A percentile compares a stretch with the other conserved stretches of the same genome.
Conservation (phyloP, 2,113 vertebrate genomes). For the Hippocampus zosterae region DNA sequence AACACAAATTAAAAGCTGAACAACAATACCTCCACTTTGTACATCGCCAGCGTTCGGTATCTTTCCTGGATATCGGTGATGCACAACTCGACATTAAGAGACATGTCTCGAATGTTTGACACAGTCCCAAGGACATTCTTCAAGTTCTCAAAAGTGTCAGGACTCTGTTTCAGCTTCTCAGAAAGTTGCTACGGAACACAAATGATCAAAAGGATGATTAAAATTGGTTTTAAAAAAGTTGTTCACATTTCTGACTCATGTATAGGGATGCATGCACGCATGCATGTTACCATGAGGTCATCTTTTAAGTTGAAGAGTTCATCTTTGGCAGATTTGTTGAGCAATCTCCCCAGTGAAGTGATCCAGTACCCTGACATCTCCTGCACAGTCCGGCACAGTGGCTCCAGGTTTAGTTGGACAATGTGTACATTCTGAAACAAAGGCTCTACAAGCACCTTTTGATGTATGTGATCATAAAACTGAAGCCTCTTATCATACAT, state of each 20-base stretch:
- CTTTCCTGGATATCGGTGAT: conserved; percentile 80
- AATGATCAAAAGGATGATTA: neutral
- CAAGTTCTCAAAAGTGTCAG: conserved; percentile 79
- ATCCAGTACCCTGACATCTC: conserved; percentile 80
- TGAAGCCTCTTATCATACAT: conserved; percentile 85
- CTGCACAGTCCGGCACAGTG: conserved; percentile 72
- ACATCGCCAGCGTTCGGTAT: conserved; percentile 84
- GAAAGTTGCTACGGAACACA: conserved; percentile 66
- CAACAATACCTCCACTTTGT: conserved; percentile 75
- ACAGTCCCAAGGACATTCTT: conserved; percentile 84
- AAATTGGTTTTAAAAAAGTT: neutral
- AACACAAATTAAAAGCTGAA: neutral
- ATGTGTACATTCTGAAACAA: conserved; percentile 74
- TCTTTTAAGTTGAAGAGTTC: conserved; percentile 76
- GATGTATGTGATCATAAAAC: conserved; percentile 69
- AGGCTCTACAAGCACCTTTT: conserved; percentile 73
- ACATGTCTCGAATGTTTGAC: conserved; percentile 74
- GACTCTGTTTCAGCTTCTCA: conserved; percentile 71
- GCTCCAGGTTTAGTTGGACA: conserved; percentile 78
- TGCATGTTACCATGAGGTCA: conserved; percentile 75
- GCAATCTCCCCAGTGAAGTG: conserved; percentile 77
- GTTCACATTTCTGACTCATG: neutral
- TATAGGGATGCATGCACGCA: neutral
- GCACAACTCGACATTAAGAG: conserved; percentile 80
- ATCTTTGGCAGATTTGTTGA: conserved; percentile 79